A percentile compares a stretch with the other conserved stretches of the same genome.
phyloP scores from a whole-genome alignment of 23 tunicate species.

The Phallusia fumigata region DNA sequence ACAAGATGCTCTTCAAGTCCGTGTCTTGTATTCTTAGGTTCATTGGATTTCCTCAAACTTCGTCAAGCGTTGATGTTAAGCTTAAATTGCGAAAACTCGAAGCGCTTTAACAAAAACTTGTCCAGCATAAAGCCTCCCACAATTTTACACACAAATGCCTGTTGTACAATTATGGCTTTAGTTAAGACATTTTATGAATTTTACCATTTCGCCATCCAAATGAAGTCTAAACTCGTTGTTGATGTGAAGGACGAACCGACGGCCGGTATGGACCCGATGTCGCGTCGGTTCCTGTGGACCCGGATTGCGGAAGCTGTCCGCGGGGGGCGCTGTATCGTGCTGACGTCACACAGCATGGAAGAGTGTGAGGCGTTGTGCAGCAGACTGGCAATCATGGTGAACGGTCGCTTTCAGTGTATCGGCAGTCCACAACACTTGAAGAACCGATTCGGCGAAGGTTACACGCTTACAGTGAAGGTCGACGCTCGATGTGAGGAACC shows the following conservation, averaged over 20 bases:
- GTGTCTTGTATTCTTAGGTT: background rate
- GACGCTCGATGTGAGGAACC: conserved; percentile 39
- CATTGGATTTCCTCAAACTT: background rate
- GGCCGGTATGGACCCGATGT: conserved; percentile 97
- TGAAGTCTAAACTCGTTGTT: too few relatives aligned
- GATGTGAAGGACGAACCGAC: conserved; percentile 89
- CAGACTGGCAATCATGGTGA: conserved; percentile 96
- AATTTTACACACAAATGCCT: too few relatives aligned
- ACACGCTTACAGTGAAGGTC: conserved; percentile 79
- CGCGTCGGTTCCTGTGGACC: conserved; percentile 90
- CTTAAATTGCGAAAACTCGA: too few relatives aligned
- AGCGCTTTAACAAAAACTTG: too few relatives aligned
- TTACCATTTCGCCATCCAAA: too few relatives aligned
- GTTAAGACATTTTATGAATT: too few relatives aligned
- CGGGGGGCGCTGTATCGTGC: conserved; percentile 79
- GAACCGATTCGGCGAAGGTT: conserved; percentile 93
- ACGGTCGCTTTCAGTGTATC: conserved; percentile 79
- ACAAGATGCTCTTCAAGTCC: too few relatives aligned
- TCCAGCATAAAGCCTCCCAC: too few relatives aligned
- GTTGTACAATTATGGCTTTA: too few relatives aligned
- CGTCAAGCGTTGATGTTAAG: too few relatives aligned
- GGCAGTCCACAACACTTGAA: conserved; percentile 96
- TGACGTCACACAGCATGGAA: conserved; percentile 99
- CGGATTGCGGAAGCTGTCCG: conserved; percentile 77
- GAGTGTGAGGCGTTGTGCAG: conserved; percentile 96